Evolutionary conservation across 2,888 invertebrate species (phyloP), one percentile per base, ranked within the genome.

Genomic region (Ommatoiulus sabulosus): DNA sequence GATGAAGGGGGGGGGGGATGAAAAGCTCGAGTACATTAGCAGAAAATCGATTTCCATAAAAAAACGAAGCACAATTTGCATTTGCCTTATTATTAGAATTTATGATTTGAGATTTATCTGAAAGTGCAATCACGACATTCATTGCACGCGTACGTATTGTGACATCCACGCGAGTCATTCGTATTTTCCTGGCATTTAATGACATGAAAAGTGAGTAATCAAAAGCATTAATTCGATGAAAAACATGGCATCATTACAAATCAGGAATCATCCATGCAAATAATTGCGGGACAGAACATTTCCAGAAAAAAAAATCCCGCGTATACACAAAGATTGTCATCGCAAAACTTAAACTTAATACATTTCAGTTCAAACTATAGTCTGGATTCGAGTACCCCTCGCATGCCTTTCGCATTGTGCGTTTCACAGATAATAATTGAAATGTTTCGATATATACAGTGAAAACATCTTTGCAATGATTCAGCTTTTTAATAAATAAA

Each of bases 201-300:
- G 72, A 72, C 72, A 24, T 72, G 72, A 72, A 72, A 24, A 72
- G 72, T 72, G 72, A 24, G 72, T 72, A 72, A 72, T 72, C 72
- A 72, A 72, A 72, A 72, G 72, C 72, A 72, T 5, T 72, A 72
- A 72, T 24, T 72, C 72, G 72, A 72, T 72, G 72, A 72, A 72
- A 24, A 72, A 72, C 72, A 72, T 7, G 72, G 72, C 72, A 24
- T 35, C 72, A 24, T 72, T 24, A n/a, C 72, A 24, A 72, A 72
- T 72, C 24, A 72, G 72, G 24, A 72, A 72, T 72, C 24, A 72
- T 10, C 72, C 72, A 72, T 72, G 24, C 72, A 24, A 24, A 7
- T 8, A 72, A 72, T 72, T 24, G 72, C n/a, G 63, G 20, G 63
- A 20, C 63, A 63, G 7, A 20, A n/a, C 7, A 63, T 63, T n/a